phyloP scores from a whole-genome alignment of 2,888 invertebrate genomes.

The Cryptocheilus praepositus region DNA sequence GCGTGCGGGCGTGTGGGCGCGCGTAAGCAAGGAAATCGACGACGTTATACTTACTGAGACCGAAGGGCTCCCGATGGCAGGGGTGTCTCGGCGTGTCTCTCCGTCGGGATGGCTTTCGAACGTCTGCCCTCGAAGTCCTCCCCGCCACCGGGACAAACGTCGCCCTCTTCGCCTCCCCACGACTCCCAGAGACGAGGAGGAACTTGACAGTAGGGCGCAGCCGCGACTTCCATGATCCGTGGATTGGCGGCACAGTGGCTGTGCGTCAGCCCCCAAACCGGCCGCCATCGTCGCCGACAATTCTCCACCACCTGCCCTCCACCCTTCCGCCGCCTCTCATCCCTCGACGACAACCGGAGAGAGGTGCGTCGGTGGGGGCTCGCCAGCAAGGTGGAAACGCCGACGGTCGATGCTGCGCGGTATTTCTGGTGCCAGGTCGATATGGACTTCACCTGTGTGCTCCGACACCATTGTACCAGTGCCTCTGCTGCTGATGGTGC shows the following conservation, averaged over 20 bases:
- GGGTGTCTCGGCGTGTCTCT: constrained; percentile 74
- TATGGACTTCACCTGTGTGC: constrained; percentile 59
- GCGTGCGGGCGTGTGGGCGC: constrained; percentile 23
- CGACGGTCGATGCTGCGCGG: constrained; percentile 74
- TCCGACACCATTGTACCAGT: constrained; percentile 37
- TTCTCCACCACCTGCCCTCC: constrained; percentile 42
- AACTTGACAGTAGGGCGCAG: constrained; percentile 48
- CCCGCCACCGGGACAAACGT: constrained; percentile 67
- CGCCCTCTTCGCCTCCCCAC: constrained; percentile 51
- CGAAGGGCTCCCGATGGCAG: constrained; percentile 73
- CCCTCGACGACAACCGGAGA: constrained; percentile 6
- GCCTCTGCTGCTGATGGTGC: constrained; percentile 21
- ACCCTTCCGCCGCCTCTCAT: constrained; percentile 18
- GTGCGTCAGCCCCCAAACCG: constrained; percentile 65
- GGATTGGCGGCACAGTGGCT: constrained; percentile 60
- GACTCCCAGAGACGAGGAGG: constrained; percentile 37
- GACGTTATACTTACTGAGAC: constrained; percentile 70
- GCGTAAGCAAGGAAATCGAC: constrained; percentile 8
- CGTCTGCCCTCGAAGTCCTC: constrained; percentile 73
- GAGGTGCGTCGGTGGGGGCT: constrained; percentile 35
- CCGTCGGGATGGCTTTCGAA: constrained; percentile 73
- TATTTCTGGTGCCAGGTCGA: constrained; percentile 74
- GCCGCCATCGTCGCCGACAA: constrained; percentile 42
- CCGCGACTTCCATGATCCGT: constrained; percentile 54
- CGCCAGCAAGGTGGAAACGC: constrained; percentile 63